phyloP scores from a whole-genome alignment of 2,113 vertebrate genomes.

The Perca fluviatilis region DNA sequence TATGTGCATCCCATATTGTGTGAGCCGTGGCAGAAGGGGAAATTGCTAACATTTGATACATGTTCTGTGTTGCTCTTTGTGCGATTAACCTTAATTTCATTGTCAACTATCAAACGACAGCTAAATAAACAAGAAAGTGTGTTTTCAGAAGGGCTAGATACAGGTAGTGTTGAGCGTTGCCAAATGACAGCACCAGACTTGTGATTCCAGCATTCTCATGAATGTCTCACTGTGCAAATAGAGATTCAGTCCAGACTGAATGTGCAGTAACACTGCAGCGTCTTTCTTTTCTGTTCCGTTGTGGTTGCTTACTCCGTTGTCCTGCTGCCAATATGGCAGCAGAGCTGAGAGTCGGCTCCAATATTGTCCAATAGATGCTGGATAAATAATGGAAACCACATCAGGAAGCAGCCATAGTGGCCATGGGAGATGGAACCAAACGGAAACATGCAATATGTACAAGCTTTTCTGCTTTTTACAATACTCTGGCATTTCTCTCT shows the following conservation, averaged over 20 bases:
- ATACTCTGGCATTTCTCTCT: constrained; percentile 37
- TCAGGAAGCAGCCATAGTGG: constrained; percentile 74
- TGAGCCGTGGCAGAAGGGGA: constrained; percentile 41
- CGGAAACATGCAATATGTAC: constrained; percentile 77
- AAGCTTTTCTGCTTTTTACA: constrained; percentile 49
- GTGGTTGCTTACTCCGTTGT: constrained; percentile 42
- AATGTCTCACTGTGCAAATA: constrained; percentile 50
- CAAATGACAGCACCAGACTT: constrained; percentile 41
- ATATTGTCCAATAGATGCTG: constrained; percentile 74
- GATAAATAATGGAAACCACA: constrained; percentile 82
- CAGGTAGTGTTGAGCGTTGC: constrained; percentile 25
- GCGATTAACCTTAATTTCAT: constrained; percentile 36
- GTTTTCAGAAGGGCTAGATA: constrained; percentile 17
- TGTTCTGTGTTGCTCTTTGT: constrained; percentile 22
- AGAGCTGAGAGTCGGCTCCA: constrained; percentile 58
- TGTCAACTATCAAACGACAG: constrained; percentile 41
- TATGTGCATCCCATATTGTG: constrained; percentile 48
- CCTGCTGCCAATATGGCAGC: constrained; percentile 70
- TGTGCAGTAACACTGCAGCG: constrained; percentile 37
- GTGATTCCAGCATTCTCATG: constrained; percentile 32
- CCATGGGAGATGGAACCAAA: constrained; percentile 71
- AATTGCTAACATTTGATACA: constrained; percentile 55
- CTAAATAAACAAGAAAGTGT: constrained; percentile 45
- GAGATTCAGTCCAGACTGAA: constrained; percentile 45
- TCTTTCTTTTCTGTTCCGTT: constrained; percentile 65